phyloP scores from a whole-genome alignment of 2,113 vertebrate genomes.

The Dicrurus megarhynchus region DNA sequence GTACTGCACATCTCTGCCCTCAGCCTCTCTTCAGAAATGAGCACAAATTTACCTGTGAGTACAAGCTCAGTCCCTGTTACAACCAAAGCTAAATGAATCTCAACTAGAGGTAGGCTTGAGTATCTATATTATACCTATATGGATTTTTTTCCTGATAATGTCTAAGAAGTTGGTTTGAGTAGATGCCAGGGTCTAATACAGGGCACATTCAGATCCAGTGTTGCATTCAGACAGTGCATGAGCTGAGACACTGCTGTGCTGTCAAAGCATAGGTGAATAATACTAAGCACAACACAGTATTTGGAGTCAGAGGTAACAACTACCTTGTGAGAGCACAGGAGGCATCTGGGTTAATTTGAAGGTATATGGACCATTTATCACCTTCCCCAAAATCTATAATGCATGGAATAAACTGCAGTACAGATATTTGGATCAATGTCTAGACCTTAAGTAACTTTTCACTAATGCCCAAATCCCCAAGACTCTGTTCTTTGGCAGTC shows the following conservation, averaged over 20 bases:
- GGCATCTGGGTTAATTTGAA: not conserved
- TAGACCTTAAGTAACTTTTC: conserved; percentile 40
- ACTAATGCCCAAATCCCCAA: conserved; percentile 41
- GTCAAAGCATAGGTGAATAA: not conserved
- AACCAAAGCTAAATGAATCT: not conserved
- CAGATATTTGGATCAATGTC: not conserved
- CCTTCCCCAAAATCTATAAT: not conserved
- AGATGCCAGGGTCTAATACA: not conserved
- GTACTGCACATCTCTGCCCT: not conserved
- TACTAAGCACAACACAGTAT: not conserved
- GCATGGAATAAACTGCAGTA: not conserved
- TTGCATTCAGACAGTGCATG: not conserved
- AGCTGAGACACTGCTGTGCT: not conserved
- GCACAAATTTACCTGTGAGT: not conserved
- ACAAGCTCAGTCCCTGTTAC: not conserved
- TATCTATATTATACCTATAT: not conserved
- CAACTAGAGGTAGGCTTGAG: not conserved
- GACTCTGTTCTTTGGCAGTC: conserved; percentile 17
- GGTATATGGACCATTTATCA: not conserved
- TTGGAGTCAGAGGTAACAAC: not conserved
- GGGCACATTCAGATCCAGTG: not conserved
- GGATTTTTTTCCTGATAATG: not conserved
- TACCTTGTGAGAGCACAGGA: not conserved
- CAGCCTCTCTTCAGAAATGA: not conserved
- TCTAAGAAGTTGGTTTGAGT: not conserved